These are phyloP conservation scores for Hoplodrina ambigua DNA, from an alignment of 2,888 invertebrate genomes.

Conservation along the genomic window DNA sequence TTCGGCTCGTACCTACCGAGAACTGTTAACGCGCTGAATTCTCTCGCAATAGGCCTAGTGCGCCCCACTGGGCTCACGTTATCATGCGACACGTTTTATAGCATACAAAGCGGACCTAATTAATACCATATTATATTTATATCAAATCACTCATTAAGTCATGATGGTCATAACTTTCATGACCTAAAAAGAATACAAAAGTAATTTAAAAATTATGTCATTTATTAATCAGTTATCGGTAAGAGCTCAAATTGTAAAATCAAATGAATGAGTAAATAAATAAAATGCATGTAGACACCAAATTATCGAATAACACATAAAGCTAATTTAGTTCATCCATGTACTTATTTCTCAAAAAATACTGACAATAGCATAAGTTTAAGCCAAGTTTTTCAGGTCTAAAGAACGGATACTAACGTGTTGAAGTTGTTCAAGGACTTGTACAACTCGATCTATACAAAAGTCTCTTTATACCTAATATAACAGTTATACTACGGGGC, in stretches of 20 bases:
- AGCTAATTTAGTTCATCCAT: too few relatives aligned
- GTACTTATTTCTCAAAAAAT: too few relatives aligned
- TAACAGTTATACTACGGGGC: not conserved
- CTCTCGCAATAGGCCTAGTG: constrained; percentile 12
- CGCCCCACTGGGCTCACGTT: constrained; percentile 44
- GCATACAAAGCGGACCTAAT: constrained; percentile 35
- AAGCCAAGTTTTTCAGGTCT: not conserved
- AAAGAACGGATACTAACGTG: not conserved
- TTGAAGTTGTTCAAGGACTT: not conserved
- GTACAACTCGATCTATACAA: too few relatives aligned
- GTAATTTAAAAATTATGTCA: too few relatives aligned
- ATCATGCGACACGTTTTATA: constrained; percentile 48
- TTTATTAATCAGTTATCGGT: too few relatives aligned
- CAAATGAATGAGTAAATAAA: too few relatives aligned
- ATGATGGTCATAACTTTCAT: too few relatives aligned
- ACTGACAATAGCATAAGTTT: not conserved
- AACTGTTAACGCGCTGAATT: constrained; percentile 34
- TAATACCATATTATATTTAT: constrained; percentile 29
- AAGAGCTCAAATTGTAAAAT: too few relatives aligned
- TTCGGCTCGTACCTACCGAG: constrained; percentile 23
- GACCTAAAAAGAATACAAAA: too few relatives aligned
- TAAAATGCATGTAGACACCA: too few relatives aligned
- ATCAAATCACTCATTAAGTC: constrained; percentile 1
- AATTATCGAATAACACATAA: too few relatives aligned
- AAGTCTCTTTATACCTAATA: not conserved